phyloP scores from a whole-genome alignment of 2,797 vertebrate species.

The Sebastes taczanowskii region DNA sequence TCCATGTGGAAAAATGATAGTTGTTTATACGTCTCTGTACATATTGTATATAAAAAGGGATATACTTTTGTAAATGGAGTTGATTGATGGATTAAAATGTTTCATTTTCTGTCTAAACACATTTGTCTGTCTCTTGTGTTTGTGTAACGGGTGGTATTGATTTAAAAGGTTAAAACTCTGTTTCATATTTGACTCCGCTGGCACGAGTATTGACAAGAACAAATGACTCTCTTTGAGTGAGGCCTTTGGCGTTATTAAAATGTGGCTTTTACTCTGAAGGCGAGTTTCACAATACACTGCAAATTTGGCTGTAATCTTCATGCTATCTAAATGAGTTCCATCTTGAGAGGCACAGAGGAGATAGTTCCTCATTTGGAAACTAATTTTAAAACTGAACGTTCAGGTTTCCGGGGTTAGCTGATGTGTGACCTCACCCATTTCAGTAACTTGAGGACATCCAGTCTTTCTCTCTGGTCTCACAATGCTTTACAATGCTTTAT shows the following conservation, averaged over 20 bases:
- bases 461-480: slow-evolving; percentile 23
- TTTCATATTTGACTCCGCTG: slow-evolving; percentile 56
- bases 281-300: slow-evolving; percentile 57
- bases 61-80: slow-evolving; percentile 87
- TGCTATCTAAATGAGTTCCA: slow-evolving; percentile 68
- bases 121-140: slow-evolving; percentile 58
- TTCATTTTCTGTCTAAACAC: slow-evolving; percentile 76
- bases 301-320: slow-evolving; percentile 50
- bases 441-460: slow-evolving; percentile 63
- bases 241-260: slow-evolving; percentile 68
- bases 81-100: slow-evolving; percentile 84
- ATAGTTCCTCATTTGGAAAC: slow-evolving; percentile 73
- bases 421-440: slow-evolving; percentile 59
- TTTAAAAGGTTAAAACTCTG: slow-evolving; percentile 55
- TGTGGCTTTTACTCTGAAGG: slow-evolving; percentile 41
- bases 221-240: slow-evolving; percentile 55
- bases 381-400: slow-evolving; percentile 62
- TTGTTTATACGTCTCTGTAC: slow-evolving; percentile 83
- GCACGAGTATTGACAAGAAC: slow-evolving; percentile 66
- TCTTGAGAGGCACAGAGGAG: slow-evolving; percentile 45
- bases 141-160: slow-evolving; percentile 55
- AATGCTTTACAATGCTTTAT: slow-evolving; percentile 60
- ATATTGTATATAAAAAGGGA: slow-evolving; percentile 89
- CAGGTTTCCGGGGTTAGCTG: slow-evolving; percentile 63
- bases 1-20: slow-evolving; percentile 76